Evolutionary conservation across 2,888 invertebrate genomes (phyloP).

Genomic region (Bugulina stolonifera): DNA sequence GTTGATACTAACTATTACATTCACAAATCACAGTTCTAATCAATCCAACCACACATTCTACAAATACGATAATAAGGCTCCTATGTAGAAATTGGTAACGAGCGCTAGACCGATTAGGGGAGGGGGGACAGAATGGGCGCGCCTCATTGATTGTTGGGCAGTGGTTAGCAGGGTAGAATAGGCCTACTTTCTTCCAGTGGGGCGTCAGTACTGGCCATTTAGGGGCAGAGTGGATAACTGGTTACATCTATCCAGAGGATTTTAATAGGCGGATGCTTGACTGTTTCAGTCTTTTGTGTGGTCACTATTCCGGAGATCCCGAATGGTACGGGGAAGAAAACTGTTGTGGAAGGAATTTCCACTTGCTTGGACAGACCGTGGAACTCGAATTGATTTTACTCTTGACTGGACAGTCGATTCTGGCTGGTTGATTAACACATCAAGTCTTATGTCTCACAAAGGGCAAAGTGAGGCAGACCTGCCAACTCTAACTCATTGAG

Average conservation of each 20-base stretch:
- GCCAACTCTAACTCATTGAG: too few species aligned
- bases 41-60: too few species aligned
- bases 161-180: background rate
- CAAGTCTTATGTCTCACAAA: background rate
- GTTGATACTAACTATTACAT: too few species aligned
- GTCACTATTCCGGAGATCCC: background rate
- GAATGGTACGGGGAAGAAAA: background rate
- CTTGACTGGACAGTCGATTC: background rate
- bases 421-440: background rate
- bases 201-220: background rate
- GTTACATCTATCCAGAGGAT: background rate
- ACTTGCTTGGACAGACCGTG: background rate
- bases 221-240: background rate
- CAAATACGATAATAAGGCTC: too few species aligned
- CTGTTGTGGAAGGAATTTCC: background rate
- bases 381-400: background rate
- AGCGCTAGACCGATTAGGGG: background rate
- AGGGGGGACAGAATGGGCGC: background rate
- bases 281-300: background rate
- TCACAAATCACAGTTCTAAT: too few species aligned
- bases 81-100: too few species aligned
- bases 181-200: background rate
- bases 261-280: background rate
- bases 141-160: background rate
- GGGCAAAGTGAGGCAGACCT: background rate